These are phyloP conservation scores for Oreochromis mossambicus DNA, from an alignment of 2,797 vertebrate genomes.

Conservation along the genomic window DNA sequence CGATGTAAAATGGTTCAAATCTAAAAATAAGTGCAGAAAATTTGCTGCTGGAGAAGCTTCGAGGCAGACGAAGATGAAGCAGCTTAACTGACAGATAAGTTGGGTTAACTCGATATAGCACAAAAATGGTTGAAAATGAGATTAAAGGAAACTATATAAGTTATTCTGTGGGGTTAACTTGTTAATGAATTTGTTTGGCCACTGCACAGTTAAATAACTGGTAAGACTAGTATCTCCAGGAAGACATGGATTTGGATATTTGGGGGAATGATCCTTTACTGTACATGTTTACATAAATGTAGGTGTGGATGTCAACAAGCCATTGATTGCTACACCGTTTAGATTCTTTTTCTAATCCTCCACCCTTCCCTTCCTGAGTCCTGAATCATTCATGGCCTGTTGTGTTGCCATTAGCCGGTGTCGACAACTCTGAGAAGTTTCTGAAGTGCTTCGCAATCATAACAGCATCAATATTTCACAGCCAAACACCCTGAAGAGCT, in stretches of 20 bases:
- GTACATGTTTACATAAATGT: neutral
- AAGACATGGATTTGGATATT: neutral
- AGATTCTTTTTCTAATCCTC: neutral
- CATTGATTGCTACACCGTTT: neutral
- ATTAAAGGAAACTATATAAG: fast-evolving
- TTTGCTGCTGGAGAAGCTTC: neutral
- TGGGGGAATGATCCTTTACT: neutral
- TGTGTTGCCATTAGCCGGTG: constrained; percentile 32
- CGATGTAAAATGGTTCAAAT: neutral
- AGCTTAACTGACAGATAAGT: neutral
- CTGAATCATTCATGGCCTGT: constrained; percentile 44
- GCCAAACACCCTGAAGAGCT: neutral
- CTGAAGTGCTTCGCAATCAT: constrained; percentile 23
- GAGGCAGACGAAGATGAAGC: fast-evolving
- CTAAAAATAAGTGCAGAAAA: neutral
- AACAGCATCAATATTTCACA: constrained; percentile 57
- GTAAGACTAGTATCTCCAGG: neutral
- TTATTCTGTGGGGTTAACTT: neutral
- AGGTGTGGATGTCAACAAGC: neutral
- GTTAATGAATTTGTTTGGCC: neutral
- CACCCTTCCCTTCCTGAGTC: neutral
- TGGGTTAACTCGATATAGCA: fast-evolving
- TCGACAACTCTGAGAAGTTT: constrained; percentile 9
- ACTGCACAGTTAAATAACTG: neutral
- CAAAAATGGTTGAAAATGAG: neutral